Evolutionary conservation across 2,888 invertebrate genomes (phyloP).

Genomic region (Cephus nigrinus): DNA sequence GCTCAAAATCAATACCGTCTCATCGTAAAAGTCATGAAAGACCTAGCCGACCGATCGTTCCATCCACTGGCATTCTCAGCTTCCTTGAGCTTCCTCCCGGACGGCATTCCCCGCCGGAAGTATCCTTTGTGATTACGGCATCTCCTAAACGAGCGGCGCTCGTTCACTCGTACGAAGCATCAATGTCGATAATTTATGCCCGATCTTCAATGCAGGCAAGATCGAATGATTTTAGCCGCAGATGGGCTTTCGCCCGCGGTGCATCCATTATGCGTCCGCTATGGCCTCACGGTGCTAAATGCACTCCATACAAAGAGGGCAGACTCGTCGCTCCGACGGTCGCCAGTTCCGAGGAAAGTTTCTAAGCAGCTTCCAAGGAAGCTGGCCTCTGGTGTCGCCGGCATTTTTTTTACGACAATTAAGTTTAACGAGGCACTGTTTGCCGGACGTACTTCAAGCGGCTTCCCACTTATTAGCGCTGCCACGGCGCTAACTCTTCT

Average conservation of each 20-base stretch:
- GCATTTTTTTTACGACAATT: constrained; percentile 45
- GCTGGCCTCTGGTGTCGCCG: constrained; percentile 5
- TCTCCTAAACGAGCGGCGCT: not conserved
- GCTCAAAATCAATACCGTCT: not conserved
- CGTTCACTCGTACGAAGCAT: not conserved
- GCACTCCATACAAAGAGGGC: not conserved
- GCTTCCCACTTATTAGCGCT: constrained; percentile 55
- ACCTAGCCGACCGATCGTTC: not conserved
- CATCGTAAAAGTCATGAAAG: not conserved
- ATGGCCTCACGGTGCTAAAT: not conserved
- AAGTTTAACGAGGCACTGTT: constrained; percentile 53
- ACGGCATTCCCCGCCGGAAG: constrained; percentile 1
- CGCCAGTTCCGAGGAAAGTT: constrained; percentile 3
- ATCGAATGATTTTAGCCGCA: not conserved
- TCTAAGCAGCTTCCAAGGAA: constrained; percentile 7
- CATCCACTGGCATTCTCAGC: not conserved
- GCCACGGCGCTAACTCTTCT: constrained; percentile 6
- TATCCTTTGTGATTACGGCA: constrained; percentile 1
- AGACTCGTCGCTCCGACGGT: not conserved
- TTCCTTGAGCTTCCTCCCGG: not conserved
- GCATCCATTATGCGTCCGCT: not conserved
- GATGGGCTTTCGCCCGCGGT: not conserved
- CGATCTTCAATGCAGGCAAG: not conserved
- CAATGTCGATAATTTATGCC: constrained; percentile 4
- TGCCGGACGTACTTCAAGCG: constrained; percentile 51